Evolutionary conservation across 2,888 invertebrate genomes (phyloP), one percentile per base, ranked within the genome.

Genomic region (Ypsolopha sequella): DNA sequence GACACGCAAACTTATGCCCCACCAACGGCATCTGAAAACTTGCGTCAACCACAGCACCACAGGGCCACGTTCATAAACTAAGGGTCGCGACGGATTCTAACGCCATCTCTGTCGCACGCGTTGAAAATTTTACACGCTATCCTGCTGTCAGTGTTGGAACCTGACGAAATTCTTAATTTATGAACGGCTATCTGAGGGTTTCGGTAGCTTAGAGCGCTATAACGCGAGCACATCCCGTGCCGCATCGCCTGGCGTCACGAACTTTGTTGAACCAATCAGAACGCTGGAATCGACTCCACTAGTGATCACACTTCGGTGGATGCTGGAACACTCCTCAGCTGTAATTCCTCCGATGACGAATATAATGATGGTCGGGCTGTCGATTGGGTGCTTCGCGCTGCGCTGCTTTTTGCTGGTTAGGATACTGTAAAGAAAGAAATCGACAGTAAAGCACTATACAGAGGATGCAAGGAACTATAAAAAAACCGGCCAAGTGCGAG

Each of bases 301-400:
- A 0, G 82, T 86, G 54, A 87, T 84, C 4, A 85, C 76, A 2
- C 73, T 72, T 2, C 84, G 73, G 53, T 88, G 84, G 0, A 89
- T 58, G 10, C 82, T 79, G 62, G 80, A 87, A 55, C 87, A 89
- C 70, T 93, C 92, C 54, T 91, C 89, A 0, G 89, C 87, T 0
- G 91, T 91, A 3, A 92, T 75, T 7, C 92, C 92, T 7, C 93
- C 92, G 9, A 92, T 70, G 7, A 92, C 84, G 62, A 89, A 92
- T 10, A 93, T 68, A 14, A 93, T 87, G 52, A 92, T 79, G 34
- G 88, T 82, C 0, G 89, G 87, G 61, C 90, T 90, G 65, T 92
- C 91, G 10, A 89, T 69, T 0, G 92, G 92, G 54, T 91, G 89
- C 52, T 82, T 85, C 0, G 68, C 24, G 2, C 55, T 60, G 4